phyloP scores from a whole-genome alignment of 2,113 vertebrate genomes.

The human region GRCh38 chr13:101343001-101343500 shows the following conservation, averaged over 20 bases:
- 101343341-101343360: background rate
- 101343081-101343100: background rate
- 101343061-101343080: constrained; percentile 38
- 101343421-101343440: constrained; percentile 20
- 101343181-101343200: background rate
- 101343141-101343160: constrained; percentile 49
- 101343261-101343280: background rate
- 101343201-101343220: background rate
- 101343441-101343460: background rate
- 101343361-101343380: background rate
- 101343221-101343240: constrained; percentile 8
- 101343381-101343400: background rate
- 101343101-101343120: constrained; percentile 1
- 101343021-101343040: background rate
- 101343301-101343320: background rate
- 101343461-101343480: background rate
- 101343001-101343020: constrained; percentile 48
- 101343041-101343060: constrained; percentile 38
- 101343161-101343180: constrained; percentile 26
- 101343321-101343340: constrained; percentile 51
- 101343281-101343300: constrained; percentile 46
- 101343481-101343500: background rate
- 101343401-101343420: constrained; percentile 19
- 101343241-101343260: background rate
- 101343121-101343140: constrained; percentile 2